Evolutionary conservation across 2,888 invertebrate species (phyloP).

Genomic region (Acrobeloides nanus): DNA sequence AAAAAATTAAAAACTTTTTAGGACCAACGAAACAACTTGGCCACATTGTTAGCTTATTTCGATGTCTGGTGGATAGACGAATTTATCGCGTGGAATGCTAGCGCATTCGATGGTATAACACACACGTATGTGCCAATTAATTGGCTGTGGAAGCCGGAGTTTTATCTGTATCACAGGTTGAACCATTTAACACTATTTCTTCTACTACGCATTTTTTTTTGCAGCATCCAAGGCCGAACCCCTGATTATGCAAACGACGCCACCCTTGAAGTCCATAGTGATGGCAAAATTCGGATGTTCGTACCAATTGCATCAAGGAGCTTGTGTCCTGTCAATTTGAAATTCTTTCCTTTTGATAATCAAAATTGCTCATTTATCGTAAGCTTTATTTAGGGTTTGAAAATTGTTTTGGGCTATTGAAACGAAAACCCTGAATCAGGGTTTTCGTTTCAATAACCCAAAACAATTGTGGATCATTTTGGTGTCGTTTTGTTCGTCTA

Average conservation of each 20-base stretch:
- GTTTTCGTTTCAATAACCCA: too few species aligned
- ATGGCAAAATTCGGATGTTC: conserved; percentile 46
- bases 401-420: too few species aligned
- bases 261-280: conserved; percentile 36
- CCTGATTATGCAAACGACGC: conserved; percentile 46
- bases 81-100: conserved; percentile 40
- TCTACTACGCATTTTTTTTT: conserved; percentile 5
- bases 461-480: too few species aligned
- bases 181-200: neutral
- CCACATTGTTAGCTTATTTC: conserved; percentile 52
- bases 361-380: conserved; percentile 51
- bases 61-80: conserved; percentile 48
- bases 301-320: conserved; percentile 50
- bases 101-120: conserved; percentile 33
- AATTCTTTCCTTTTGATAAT: conserved; percentile 51
- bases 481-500: neutral
- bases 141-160: conserved; percentile 52
- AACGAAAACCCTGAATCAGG: too few species aligned
- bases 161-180: conserved; percentile 50
- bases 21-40: conserved; percentile 52
- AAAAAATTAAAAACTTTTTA: conserved; percentile 10
- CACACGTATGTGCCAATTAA: conserved; percentile 45
- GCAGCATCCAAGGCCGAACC: conserved; percentile 43
- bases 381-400: conserved; percentile 19
- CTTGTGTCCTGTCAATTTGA: conserved; percentile 52